Base-by-base conservation (phyloP, 1,140 invertebrate genomes). In the Choristoneura fumiferana region DNA sequence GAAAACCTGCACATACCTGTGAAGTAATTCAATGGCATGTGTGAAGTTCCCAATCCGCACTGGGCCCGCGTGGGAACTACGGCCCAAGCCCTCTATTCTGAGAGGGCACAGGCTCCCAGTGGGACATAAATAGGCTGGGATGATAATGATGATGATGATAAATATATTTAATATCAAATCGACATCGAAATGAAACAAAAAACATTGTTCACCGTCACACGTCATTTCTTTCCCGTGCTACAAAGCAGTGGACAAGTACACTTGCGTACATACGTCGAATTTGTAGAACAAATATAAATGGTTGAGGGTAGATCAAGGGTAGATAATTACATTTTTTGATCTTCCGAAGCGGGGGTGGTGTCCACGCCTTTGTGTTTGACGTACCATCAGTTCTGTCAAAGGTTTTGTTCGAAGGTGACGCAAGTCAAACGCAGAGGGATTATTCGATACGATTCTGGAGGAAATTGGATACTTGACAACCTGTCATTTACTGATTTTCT, bases 321-420 rank as follows among this genome's bases (percentile, higher is more conserved):
- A 84, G 85, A 88, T 88, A 88, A 88, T 88, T 88, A 87, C 84
- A 88, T 88, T 88, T 87, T 88, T 88, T 87, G 85, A 88, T 87
- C 85, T 88, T 78, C 71, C 70, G 69, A 72, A 72, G 64, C 69
- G 62, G 77, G 77, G 74, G 77, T 74, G 78, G 77, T 76, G 73
- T 79, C 73, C 73, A 57, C 65, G 66, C 66, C 71, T 73, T 76
- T 81, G 77, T 79, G 57, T 65, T 57, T 52, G 58, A 62, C 62
- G 57, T 15, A 54, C 33, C 43, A 49, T 12, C 43, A 49, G 17
- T 22, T 33, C 22, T 3, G 43, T 45, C 17, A 22, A 18, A 18
- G 15, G 2, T n/a, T 45, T 18, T 45, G 40, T 40, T 0, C 14
- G 17, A 17, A 49, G 43, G 43, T 49, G 43, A 29, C 18, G 18